Percentiles rank a stretch among this genome's conserved stretches.
Evolutionary conservation across 1,140 invertebrate species (phyloP).

Genomic region (Chrysomallon squamiferum): DNA sequence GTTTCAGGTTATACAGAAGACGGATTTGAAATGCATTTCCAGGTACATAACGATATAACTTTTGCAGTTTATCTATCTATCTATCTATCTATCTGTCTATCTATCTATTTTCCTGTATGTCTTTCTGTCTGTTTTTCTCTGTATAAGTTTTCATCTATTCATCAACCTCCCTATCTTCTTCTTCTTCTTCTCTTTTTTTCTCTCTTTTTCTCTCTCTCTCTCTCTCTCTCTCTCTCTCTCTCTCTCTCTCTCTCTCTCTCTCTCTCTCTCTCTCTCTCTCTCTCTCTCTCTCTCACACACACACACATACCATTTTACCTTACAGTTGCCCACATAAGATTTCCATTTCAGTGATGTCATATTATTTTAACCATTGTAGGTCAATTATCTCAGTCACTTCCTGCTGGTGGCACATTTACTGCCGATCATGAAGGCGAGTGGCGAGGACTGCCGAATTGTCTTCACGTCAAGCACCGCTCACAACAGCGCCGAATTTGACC

Average conservation of each 20-base stretch:
- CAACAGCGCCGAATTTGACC: constrained; percentile 14
- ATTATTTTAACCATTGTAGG: constrained; percentile 10
- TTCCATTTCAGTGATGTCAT: too few relatives aligned
- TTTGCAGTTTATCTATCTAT: not conserved
- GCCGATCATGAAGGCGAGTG: constrained; percentile 25
- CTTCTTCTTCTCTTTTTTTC: too few relatives aligned
- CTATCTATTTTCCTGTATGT: too few relatives aligned
- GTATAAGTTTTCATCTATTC: not conserved
- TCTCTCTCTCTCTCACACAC: too few relatives aligned
- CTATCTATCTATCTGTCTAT: too few relatives aligned
- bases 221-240: too few relatives aligned
- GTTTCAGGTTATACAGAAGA: constrained; percentile 33
- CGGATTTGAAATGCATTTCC: constrained; percentile 26
- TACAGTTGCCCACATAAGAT: too few relatives aligned
- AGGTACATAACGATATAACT: constrained; percentile 18
- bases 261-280: too few relatives aligned
- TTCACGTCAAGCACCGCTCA: constrained; percentile 25
- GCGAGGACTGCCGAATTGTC: constrained; percentile 27
- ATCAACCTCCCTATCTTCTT: too few relatives aligned
- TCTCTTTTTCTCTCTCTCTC: too few relatives aligned
- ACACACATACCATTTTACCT: too few relatives aligned
- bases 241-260: too few relatives aligned
- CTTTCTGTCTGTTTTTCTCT: not conserved
- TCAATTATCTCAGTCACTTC: constrained; percentile 31
- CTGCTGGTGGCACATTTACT: constrained; percentile 25